Evolutionary conservation across 2,113 vertebrate genomes (phyloP), one percentile per base, ranked within the genome.

Genomic region (Epinephelus fuscoguttatus): DNA sequence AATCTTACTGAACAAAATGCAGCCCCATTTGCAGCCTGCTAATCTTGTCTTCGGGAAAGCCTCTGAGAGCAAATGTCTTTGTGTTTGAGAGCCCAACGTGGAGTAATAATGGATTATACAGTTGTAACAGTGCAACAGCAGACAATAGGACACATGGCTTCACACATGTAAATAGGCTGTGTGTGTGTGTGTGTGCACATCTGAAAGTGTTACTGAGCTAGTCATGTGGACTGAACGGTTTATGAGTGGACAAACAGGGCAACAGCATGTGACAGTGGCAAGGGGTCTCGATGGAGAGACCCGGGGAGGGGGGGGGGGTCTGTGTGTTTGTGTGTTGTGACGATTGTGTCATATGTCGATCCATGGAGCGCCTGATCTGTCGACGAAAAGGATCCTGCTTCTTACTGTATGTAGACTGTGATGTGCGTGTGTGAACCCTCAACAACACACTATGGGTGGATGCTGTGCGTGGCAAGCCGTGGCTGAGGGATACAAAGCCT

Each of bases 121-220:
- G 80, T 62, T 45, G 78, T 60, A 77, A 63, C 60, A 62, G 61
- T 9, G 60, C 60, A 30, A n/a, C 69, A 11, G 25, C 37, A 86
- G 80, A 91, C 90, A 90, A 93, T 89, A 49, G 80, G 85, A 86
- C 59, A 50, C 80, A 84, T 77, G 89, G 82, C 62, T 75, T 74
- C 68, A 27, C 76, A 64, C 82, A 59, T 75, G 79, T 67, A 77
- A 64, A 68, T 30, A 61, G 69, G 27, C n/a, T 60, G 62, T 9
- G 55, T 23, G 60, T 53, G 61, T 52, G 80, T 25, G 37, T 70
- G 77, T 52, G 25, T 60, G 62, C 45, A 63, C 57, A 45, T 85
- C 66, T 76, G 61, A 63, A 40, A 57, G 74, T 86, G 78, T 67
- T 2, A 23, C 64, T 17, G 81, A 69, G 50, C 30, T 7, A 63